Evolutionary conservation across 2,888 invertebrate species (phyloP), one percentile per base, ranked within the genome.

Genomic region (Pristionchus mayeri): DNA sequence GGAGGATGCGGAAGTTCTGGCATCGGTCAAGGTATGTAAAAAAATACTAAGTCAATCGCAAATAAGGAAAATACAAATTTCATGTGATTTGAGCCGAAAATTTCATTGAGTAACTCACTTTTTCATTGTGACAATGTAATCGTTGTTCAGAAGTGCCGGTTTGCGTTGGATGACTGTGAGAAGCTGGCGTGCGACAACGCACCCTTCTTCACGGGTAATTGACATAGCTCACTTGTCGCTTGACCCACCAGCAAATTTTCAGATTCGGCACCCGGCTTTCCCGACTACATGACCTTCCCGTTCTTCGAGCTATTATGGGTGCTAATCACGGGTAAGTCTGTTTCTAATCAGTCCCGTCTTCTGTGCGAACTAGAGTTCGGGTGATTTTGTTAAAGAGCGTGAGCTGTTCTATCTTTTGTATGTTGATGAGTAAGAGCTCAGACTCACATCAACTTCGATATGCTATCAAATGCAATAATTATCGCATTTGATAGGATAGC

Each of bases 201-300:
- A 11, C 75, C 75, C n/a, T 75, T 75, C 75, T 75, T 75, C 40
- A 11, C 37, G 4, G 75, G 75, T 75, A 18, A 40, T 4, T 24
- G 4, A 13, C 9, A 9, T 48, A 48, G 11, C 48, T 9, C 16
- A 48, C 9, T 48, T n/a, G 54, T n/a, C 13, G n/a, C 54, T 16
- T 54, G 4, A 13, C 54, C 4, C 4, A 4, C 16, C 9, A 9
- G 21, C n/a, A 54, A 54, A 21, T 37, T 75, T 44, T 6, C 44
- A 75, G 75, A 40, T 9, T n/a, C 21, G 24, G 24, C 7, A 13
- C 75, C 75, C 4, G 75, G 75, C 24, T 75, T 40, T 75, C 40
- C 75, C 75, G 75, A 75, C 40, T 75, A 75, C 75, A 75, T 75
- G 75, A 75, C 9, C 16, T 40, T 40, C 21, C 27, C 75, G 75